Evolutionary conservation across 30 jellyfish, hydroid and myxozoan genomes (phyloP).

Genomic region (Aurelia sp.): DNA sequence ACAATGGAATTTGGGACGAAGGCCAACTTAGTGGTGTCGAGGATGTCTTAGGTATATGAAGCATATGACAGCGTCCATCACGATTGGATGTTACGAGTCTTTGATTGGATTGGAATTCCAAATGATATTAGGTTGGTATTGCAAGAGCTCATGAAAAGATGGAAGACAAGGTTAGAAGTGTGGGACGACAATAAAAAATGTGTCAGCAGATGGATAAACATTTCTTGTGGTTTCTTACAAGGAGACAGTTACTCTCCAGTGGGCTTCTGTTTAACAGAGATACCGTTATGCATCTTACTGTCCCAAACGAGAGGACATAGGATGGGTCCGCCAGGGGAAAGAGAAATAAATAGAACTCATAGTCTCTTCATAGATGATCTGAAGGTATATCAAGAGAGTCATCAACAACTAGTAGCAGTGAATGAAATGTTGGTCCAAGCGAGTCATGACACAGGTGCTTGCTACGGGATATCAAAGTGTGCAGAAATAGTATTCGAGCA

Average conservation of each 20-base stretch:
- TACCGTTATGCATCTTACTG: too few species aligned
- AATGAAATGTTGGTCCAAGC: too few species aligned
- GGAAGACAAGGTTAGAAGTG: conserved; percentile 18
- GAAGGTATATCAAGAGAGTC: too few species aligned
- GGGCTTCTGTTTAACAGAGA: conserved; percentile 37
- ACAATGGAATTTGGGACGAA: conserved; percentile 19
- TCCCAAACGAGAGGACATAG: too few species aligned
- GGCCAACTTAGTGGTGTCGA: conserved; percentile 10
- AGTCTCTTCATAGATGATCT: too few species aligned
- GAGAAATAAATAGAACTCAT: too few species aligned
- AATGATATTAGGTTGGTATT: not conserved
- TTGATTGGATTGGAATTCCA: conserved; percentile 11
- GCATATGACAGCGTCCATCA: conserved; percentile 2
- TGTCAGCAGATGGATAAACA: conserved; percentile 43
- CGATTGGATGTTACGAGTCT: conserved; percentile 8
- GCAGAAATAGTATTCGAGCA: too few species aligned
- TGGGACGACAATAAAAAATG: conserved; percentile 9
- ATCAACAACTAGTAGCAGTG: too few species aligned
- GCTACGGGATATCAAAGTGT: too few species aligned
- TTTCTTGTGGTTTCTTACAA: conserved; percentile 33
- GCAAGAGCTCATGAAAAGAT: not conserved
- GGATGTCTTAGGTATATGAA: not conserved
- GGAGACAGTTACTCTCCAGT: conserved; percentile 54
- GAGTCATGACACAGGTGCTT: too few species aligned
- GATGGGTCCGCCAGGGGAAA: too few species aligned